Conservation (phyloP, 2,113 vertebrate genomes). For the Syngnathoides biaculeatus region DNA sequence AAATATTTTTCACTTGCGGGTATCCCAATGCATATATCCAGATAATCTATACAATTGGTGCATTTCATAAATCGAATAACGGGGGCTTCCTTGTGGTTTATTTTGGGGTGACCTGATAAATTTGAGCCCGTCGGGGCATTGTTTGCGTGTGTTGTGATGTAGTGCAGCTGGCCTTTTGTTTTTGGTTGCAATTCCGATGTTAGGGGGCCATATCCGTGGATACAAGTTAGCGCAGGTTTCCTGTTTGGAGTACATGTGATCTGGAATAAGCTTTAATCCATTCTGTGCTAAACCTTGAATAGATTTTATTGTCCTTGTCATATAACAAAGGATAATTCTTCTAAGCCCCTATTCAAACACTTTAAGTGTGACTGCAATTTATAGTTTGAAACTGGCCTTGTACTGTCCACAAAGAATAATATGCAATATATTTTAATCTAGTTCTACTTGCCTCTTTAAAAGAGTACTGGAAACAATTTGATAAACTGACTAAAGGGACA, state of each 20-base stretch:
- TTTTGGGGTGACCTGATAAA: slow-evolving; percentile 9
- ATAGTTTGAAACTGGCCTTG: not conserved
- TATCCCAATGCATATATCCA: not conserved
- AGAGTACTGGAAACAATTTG: not conserved
- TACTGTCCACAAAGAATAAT: not conserved
- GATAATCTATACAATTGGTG: not conserved
- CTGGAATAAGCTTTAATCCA: slow-evolving; percentile 59
- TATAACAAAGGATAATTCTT: not conserved
- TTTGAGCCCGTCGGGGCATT: not conserved
- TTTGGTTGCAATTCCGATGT: slow-evolving; percentile 69
- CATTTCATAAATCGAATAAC: not conserved
- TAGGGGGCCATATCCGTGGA: slow-evolving; percentile 68
- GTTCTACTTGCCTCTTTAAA: not conserved
- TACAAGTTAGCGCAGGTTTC: slow-evolving; percentile 72
- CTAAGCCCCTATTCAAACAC: not conserved
- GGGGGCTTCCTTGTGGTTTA: not conserved
- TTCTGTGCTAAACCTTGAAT: not conserved
- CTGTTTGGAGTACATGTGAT: slow-evolving; percentile 66
- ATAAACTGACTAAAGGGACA: not conserved
- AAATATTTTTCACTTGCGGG: not conserved
- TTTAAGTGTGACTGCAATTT: not conserved
- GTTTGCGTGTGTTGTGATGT: slow-evolving; percentile 16
- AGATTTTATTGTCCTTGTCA: not conserved
- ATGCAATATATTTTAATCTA: not conserved
- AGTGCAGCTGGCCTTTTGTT: slow-evolving; percentile 32